Evolutionary conservation across 92 coral and sea anemone genomes (phyloP).

Genomic region (Montipora capitata): DNA sequence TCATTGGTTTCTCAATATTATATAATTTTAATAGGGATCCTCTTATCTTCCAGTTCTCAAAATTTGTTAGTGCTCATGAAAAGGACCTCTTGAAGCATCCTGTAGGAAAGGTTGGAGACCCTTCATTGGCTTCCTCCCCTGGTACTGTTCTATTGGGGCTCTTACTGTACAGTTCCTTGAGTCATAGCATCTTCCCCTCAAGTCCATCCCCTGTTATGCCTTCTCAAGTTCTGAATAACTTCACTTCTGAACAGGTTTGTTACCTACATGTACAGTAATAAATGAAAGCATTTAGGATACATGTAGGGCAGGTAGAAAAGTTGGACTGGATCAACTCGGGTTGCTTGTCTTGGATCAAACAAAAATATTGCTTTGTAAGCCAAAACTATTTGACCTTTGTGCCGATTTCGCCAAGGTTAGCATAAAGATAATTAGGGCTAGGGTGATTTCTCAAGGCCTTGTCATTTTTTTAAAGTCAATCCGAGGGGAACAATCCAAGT

Average conservation of each 20-base stretch:
- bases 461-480: no score
- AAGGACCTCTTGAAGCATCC: conserved; percentile 23
- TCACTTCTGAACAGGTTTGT: conserved; percentile 12
- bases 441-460: no score
- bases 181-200: neutral
- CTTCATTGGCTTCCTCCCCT: neutral
- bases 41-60: conserved; percentile 21
- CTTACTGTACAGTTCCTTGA: conserved; percentile 12
- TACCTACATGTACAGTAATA: no score
- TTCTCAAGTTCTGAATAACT: conserved; percentile 4
- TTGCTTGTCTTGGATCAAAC: neutral
- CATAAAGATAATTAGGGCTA: no score
- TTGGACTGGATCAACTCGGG: no score
- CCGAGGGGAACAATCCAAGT: no score
- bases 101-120: neutral
- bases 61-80: conserved; percentile 8
- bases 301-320: no score
- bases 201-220: neutral
- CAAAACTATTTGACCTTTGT: no score
- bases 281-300: no score
- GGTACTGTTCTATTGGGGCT: conserved; percentile 27
- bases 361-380: neutral
- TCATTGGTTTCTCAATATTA: no score
- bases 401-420: no score
- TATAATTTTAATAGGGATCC: neutral